Evolutionary conservation across 2,888 invertebrate genomes (phyloP), one percentile per base, ranked within the genome.

Genomic region (Hypolimnas misippus): DNA sequence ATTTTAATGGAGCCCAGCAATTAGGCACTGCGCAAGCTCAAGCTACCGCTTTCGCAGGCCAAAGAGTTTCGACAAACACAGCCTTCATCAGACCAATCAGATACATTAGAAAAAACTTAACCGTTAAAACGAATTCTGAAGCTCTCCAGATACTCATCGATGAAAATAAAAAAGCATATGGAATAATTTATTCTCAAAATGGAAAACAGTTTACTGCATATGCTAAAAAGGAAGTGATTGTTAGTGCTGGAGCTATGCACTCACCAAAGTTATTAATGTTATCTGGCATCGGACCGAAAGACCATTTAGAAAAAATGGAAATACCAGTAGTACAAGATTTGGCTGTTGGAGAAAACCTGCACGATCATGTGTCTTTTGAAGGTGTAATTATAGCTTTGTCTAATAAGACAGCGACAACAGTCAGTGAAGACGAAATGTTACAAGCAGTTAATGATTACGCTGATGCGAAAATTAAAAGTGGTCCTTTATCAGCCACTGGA

Each of bases 71-170:
- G 10, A 90, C 94, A 0, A 95, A 95, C 74, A 86, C 81, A 0
- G 95, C 95, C 0, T 95, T 93, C 73, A 93, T 95, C n/a, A 83
- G 93, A 65, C 95, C 95, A 0, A 93, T 95, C 19, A 83, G 95
- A 31, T 80, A 91, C 42, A 92, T 74, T 62, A 70, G 87, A 40
- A 76, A 93, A 5, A 94, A 94, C 72, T 79, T 94, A 2, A 81
- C 73, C 0, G 83, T 94, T 0, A 81, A 83, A 75, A 86, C 92
- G 0, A 81, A 93, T 44, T 86, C 94, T 0, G 92, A 93, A 72
- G 94, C 92, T 0, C 82, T 85, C 0, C 84, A 93, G 74, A 76
- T 95, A 5, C 82, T 94, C 7, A 93, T 95, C 31, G 92, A 95
- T 72, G 67, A 76, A 79, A 49, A 77, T 0, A 84, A 82, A 19